phyloP scores from a whole-genome alignment of 2,797 vertebrate species.

The Darevskia mixta region DNA sequence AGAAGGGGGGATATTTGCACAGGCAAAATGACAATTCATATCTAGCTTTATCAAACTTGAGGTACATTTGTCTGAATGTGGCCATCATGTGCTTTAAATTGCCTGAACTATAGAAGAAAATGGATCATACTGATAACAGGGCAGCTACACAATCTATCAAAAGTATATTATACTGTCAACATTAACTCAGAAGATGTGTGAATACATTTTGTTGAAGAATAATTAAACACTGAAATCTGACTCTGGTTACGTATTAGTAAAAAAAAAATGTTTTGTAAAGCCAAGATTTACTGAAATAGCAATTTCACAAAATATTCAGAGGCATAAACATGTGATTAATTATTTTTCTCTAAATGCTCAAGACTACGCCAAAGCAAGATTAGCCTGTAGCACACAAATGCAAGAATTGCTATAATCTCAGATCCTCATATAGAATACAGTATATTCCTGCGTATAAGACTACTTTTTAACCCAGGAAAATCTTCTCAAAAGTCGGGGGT shows the following conservation, averaged over 20 bases:
- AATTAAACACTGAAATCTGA: conserved; percentile 2
- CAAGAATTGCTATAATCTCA: neutral
- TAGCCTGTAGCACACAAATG: conserved; percentile 2
- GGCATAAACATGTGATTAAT: conserved; percentile 19
- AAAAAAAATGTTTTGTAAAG: accelerated
- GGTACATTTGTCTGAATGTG: neutral
- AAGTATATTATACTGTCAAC: neutral
- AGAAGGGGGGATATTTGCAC: too few relatives aligned
- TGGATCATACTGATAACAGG: neutral
- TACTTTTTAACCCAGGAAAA: too few relatives aligned
- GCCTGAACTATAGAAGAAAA: neutral
- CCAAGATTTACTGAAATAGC: neutral
- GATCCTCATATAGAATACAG: neutral
- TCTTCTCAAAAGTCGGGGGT: too few relatives aligned
- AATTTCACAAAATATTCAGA: conserved; percentile 11
- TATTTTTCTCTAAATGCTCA: neutral
- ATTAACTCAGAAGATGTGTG: conserved; percentile 31
- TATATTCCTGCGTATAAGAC: too few relatives aligned
- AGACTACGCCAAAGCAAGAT: neutral
- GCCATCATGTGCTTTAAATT: neutral
- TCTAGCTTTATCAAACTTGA: too few relatives aligned
- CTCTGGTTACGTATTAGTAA: neutral
- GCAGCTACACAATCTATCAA: neutral
- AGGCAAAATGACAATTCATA: too few relatives aligned
- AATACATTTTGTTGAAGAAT: neutral